Percentiles rank a stretch among this genome's conserved stretches.
Conservation (phyloP, 2,797 vertebrate species). For the Enoplosus armatus region DNA sequence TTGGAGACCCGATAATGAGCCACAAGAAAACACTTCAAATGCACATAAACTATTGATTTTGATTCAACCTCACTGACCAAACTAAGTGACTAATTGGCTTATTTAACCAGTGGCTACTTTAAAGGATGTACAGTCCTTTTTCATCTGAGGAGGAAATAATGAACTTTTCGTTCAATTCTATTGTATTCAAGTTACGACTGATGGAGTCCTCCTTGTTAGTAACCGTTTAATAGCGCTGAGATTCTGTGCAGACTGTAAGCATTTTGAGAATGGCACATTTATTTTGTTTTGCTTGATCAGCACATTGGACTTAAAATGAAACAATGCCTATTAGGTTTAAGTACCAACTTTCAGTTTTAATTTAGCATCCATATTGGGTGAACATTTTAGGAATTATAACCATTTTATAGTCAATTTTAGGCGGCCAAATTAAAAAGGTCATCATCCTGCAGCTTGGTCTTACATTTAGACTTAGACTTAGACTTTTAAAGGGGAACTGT, state of each 20-base stretch:
- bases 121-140: constrained; percentile 56
- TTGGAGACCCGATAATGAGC: constrained; percentile 68
- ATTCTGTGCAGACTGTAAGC: background rate
- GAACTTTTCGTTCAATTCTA: constrained; percentile 53
- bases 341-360: background rate
- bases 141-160: constrained; percentile 62
- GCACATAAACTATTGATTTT: constrained; percentile 66
- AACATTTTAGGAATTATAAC: background rate
- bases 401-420: background rate
- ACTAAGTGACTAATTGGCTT: constrained; percentile 77
- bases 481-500: background rate
- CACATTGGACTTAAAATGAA: background rate
- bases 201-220: constrained; percentile 49
- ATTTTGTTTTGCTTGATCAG: background rate
- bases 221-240: constrained; percentile 21
- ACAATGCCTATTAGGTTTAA: background rate
- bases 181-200: constrained; percentile 38
- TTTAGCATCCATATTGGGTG: background rate
- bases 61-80: constrained; percentile 61
- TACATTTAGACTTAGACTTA: too few relatives aligned
- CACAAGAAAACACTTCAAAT: constrained; percentile 59
- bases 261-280: background rate
- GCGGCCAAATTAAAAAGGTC: too few relatives aligned
- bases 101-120: constrained; percentile 69
- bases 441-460: too few relatives aligned